Conservation (phyloP, 1,140 invertebrate species). For the Drosophila insularis region DNA sequence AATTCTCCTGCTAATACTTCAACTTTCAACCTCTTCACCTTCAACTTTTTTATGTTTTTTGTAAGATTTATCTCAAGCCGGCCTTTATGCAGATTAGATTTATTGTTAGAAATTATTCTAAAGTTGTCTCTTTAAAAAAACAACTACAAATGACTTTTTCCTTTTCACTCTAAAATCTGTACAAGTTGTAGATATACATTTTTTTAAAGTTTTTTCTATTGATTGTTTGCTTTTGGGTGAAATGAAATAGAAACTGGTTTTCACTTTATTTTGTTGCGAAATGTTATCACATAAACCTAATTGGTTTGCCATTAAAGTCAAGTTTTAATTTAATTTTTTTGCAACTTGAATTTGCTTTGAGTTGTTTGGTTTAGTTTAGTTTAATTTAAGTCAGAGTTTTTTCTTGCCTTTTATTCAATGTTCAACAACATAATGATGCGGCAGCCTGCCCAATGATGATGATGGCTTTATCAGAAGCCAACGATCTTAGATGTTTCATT, state of each 20-base stretch:
- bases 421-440: neutral
- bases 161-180: neutral
- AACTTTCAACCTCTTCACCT: too few species aligned
- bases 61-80: too few species aligned
- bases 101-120: too few species aligned
- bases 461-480: constrained; percentile 61
- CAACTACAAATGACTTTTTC: too few species aligned
- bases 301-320: constrained; percentile 45
- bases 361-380: constrained; percentile 20
- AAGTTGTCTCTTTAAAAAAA: too few species aligned
- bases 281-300: constrained; percentile 47
- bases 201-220: neutral
- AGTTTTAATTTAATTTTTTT: constrained; percentile 58
- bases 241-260: constrained; percentile 1
- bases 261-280: constrained; percentile 31
- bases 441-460: constrained; percentile 15
- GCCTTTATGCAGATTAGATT: too few species aligned
- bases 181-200: neutral
- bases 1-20: too few species aligned
- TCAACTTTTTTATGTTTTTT: too few species aligned
- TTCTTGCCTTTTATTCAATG: neutral
- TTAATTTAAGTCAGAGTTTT: neutral
- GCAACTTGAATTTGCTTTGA: constrained; percentile 54
- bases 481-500: constrained; percentile 35
- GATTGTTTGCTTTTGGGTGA: neutral